Evolutionary conservation across 2,113 vertebrate species (phyloP), one percentile per base, ranked within the genome.

Genomic region (Diadophis punctatus): DNA sequence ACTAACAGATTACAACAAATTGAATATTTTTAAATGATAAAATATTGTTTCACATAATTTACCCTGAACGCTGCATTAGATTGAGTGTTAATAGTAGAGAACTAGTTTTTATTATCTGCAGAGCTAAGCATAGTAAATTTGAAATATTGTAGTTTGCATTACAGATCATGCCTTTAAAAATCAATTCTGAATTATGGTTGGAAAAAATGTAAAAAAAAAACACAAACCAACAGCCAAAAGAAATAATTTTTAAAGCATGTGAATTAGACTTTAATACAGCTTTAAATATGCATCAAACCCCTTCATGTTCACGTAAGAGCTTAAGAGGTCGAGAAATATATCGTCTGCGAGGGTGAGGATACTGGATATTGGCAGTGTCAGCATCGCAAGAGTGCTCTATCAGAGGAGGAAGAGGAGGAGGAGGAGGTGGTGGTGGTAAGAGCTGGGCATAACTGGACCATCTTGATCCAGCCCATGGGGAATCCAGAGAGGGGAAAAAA

Each of bases 401-500:
- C 96, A 98, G 98, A 97, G 98, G 98, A 96, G 98, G 98, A 96
- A 88, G 88, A 98, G 96, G 98, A 97, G 98, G 68, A 80, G 68
- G 74, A 43, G 34, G 34, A 10, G 74, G 74, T 22, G 74, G 74
- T 80, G 74, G 74, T 80, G 74, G 98, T 97, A 99, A 98, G 96
- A 99, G 98, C 96, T 98, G 98, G 97, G 98, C 98, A 95, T 98
- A 98, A 96, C 98, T 98, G 98, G 98, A 98, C 98, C 98, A 98
- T 97, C 98, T 97, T 1, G 97, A 98, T 98, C 98, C 98, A 96
- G 97, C 98, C 97, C 98, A 97, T 97, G 99, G 98, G 97, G 98
- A 97, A 96, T 99, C 99, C 98, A 99, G 96, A 97, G 98, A 98
- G 94, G 99, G 98, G 98, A 99, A 99, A 98, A 99, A 99, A 99